Base-by-base conservation (phyloP, 2,888 invertebrate species). In the Hypomecis atomaria region DNA sequence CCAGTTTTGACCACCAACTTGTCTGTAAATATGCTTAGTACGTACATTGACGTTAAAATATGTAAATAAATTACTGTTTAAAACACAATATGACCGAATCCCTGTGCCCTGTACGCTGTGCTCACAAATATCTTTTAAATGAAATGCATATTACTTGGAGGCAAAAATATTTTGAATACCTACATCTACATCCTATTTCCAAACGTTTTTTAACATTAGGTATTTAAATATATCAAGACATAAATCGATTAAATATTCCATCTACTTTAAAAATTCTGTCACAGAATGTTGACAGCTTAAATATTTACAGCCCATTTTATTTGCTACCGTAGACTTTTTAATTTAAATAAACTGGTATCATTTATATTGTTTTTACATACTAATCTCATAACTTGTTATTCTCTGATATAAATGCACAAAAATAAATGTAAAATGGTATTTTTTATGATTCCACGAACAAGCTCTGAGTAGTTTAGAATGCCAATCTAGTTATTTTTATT, bases 401-500 rank as follows among this genome's bases (percentile, higher is more conserved):
- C 23, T 6, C 10, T 8, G 4, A 33, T 33, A 59, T 61, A 44
- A 50, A 10, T 44, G 36, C n/a, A 45, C 33, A 44, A 23, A 40
- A 60, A 48, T 42, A 42, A 42, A 44, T 38, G 40, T 13, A 38
- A 45, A 38, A 37, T 61, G 8, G 13, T 38, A 11, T n/a, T 60
- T 57, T 37, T 38, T 42, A 50, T 7, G 54, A 42, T 11, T 52
- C 57, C 40, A 42, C 23, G 23, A 66, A 56, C 47, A 47, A 62
- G 60, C 47, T 60, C 49, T 36, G 49, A 42, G 49, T 62, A 54
- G 50, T 63, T 66, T 63, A 58, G 57, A 62, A 62, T 57, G 42
- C 53, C 55, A 55, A 66, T 60, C 49, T 57, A 42, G 57, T 62
- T 65, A 61, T 50, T 59, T 65, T 62, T 62, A 63, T 67, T 34